These are phyloP conservation scores for Atherinomorus stipes DNA, from an alignment of 2,113 vertebrate genomes.

Conservation along the genomic window DNA sequence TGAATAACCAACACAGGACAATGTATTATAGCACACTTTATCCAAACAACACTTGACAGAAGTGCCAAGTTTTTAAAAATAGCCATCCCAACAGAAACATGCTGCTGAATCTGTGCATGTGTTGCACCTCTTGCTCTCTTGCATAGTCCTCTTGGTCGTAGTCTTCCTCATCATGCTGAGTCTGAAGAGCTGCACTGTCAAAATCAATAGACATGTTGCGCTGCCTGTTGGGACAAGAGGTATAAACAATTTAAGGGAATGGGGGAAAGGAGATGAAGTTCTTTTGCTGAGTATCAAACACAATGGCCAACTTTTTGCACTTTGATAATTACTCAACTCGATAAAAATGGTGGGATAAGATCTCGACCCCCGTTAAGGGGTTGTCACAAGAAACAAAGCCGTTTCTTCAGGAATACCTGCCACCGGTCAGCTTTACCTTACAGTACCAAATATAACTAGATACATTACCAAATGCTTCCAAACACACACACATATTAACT, in stretches of 20 bases:
- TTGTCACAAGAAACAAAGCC: too few relatives aligned
- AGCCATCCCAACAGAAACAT: background rate
- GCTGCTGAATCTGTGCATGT: background rate
- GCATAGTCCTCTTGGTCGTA: slow-evolving; percentile 85
- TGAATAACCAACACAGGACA: too few relatives aligned
- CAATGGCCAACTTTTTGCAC: background rate
- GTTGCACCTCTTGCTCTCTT: slow-evolving; percentile 82
- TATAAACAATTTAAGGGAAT: background rate
- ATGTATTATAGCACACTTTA: too few relatives aligned
- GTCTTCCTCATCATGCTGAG: slow-evolving; percentile 83
- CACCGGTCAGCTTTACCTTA: too few relatives aligned
- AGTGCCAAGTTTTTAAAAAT: background rate
- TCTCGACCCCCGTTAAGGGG: too few relatives aligned
- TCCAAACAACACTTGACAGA: too few relatives aligned
- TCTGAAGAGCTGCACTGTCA: slow-evolving; percentile 83
- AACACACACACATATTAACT: background rate
- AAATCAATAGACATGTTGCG: slow-evolving; percentile 85
- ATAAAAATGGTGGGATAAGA: background rate
- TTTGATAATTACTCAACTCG: background rate
- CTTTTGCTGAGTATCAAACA: background rate
- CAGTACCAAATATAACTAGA: background rate
- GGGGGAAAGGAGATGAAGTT: too few relatives aligned
- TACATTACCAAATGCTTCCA: background rate
- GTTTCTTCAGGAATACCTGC: too few relatives aligned
- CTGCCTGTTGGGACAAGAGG: background rate